A percentile compares a stretch with the other conserved stretches of the same genome.
These are phyloP conservation scores for Pyrgilauda ruficollis DNA, from an alignment of 2,113 vertebrate species.

Conservation along the genomic window DNA sequence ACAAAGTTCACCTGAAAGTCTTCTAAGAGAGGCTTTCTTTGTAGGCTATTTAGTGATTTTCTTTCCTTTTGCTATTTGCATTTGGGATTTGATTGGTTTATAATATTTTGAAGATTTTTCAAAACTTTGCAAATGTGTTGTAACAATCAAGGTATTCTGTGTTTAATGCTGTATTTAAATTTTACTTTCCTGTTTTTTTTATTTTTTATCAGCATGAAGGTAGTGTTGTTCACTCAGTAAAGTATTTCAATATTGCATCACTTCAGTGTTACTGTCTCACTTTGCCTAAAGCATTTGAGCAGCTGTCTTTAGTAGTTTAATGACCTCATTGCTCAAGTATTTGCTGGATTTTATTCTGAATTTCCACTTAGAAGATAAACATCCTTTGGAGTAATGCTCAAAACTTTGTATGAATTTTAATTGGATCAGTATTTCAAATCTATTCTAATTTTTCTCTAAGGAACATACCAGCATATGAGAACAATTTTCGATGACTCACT, in stretches of 20 bases:
- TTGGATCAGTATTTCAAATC: not conserved
- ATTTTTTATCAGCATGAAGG: not conserved
- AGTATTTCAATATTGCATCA: not conserved
- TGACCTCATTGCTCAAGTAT: constrained; percentile 12
- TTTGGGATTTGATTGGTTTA: not conserved
- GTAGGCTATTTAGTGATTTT: not conserved
- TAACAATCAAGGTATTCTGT: not conserved
- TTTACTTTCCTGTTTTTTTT: not conserved
- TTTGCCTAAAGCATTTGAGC: not conserved
- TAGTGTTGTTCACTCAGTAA: not conserved
- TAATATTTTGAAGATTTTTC: not conserved
- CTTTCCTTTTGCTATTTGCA: not conserved
- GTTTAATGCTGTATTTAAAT: not conserved
- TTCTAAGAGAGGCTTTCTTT: not conserved
- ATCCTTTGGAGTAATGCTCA: not conserved
- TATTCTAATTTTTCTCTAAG: not conserved
- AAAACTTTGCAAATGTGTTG: not conserved
- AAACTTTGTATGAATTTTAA: not conserved
- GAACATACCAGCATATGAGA: not conserved
- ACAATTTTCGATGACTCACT: not conserved
- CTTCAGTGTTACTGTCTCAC: not conserved
- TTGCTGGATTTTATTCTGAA: not conserved
- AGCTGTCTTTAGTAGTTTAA: not conserved
- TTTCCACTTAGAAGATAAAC: not conserved
- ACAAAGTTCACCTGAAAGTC: not conserved